Percentiles rank a stretch among this genome's conserved stretches.
Evolutionary conservation across 2,113 vertebrate genomes (phyloP).

Genomic region (Phyllostomus hastatus): DNA sequence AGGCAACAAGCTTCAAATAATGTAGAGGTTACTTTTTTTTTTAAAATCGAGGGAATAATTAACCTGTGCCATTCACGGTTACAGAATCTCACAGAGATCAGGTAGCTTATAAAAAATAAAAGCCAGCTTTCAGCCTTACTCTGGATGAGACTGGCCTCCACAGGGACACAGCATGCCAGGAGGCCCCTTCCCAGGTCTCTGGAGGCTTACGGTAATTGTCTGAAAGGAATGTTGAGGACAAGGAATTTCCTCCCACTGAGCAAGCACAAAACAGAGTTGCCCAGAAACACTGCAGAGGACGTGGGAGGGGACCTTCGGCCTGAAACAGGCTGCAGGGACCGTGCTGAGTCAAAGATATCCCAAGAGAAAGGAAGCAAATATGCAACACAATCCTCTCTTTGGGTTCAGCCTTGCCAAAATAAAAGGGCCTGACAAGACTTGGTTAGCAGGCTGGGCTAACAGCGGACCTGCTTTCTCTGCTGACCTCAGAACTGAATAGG

Average conservation of each 20-base stretch:
- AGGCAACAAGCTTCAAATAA: not conserved
- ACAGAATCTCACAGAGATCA: not conserved
- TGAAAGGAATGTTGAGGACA: not conserved
- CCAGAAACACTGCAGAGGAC: not conserved
- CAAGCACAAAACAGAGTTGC: not conserved
- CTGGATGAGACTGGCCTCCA: not conserved
- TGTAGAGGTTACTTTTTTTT: not conserved
- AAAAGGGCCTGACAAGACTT: not conserved
- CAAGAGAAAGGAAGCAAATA: not conserved
- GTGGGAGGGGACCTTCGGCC: not conserved
- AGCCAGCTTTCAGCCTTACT: not conserved
- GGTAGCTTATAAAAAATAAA: not conserved
- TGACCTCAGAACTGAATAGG: not conserved
- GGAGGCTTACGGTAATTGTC: not conserved
- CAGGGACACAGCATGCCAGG: not conserved
- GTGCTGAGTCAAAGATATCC: not conserved
- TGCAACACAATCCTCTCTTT: not conserved
- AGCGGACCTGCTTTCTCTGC: not conserved
- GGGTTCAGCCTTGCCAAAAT: not conserved
- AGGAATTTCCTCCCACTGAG: not conserved
- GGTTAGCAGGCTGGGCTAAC: not conserved
- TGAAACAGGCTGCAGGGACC: not conserved
- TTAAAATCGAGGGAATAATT: not conserved
- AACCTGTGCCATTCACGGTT: not conserved
- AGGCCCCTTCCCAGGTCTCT: not conserved